These are phyloP conservation scores for Norana najaformis DNA, from an alignment of 2,888 invertebrate genomes.

Conservation along the genomic window DNA sequence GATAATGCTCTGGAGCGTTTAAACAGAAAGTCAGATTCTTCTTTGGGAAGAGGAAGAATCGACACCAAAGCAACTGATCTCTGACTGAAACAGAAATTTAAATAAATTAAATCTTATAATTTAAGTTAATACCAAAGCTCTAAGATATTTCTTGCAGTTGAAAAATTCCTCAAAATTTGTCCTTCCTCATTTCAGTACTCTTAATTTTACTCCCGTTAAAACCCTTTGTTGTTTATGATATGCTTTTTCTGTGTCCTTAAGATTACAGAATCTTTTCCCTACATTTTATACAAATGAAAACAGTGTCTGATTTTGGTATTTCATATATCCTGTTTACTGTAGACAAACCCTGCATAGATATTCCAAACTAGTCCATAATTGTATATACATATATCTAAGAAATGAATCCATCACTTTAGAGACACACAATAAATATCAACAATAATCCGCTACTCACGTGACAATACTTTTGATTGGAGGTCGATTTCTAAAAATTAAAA, in stretches of 20 bases:
- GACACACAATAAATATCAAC: not conserved
- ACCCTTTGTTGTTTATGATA: not conserved
- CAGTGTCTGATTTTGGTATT: not conserved
- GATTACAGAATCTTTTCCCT: not conserved
- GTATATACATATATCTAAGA: no score
- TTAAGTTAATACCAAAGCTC: not conserved
- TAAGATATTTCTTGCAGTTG: not conserved
- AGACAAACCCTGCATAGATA: not conserved
- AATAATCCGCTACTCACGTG: slow-evolving; percentile 47
- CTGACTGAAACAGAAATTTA: slow-evolving; percentile 49
- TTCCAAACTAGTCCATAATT: not conserved
- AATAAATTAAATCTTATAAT: no score
- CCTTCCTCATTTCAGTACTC: not conserved
- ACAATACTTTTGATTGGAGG: slow-evolving; percentile 61
- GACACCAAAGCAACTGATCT: slow-evolving; percentile 59
- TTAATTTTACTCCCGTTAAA: not conserved
- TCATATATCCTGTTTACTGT: not conserved
- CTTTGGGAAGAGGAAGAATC: slow-evolving; percentile 59
- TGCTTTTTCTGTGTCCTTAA: not conserved
- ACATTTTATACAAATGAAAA: not conserved
- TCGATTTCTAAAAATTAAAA: slow-evolving; percentile 51
- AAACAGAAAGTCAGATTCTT: slow-evolving; percentile 58
- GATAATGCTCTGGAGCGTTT: slow-evolving; percentile 36
- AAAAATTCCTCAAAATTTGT: not conserved
- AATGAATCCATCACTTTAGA: not conserved